Evolutionary conservation across 2,888 invertebrate species (phyloP).

Genomic region (Dryococelus australis): DNA sequence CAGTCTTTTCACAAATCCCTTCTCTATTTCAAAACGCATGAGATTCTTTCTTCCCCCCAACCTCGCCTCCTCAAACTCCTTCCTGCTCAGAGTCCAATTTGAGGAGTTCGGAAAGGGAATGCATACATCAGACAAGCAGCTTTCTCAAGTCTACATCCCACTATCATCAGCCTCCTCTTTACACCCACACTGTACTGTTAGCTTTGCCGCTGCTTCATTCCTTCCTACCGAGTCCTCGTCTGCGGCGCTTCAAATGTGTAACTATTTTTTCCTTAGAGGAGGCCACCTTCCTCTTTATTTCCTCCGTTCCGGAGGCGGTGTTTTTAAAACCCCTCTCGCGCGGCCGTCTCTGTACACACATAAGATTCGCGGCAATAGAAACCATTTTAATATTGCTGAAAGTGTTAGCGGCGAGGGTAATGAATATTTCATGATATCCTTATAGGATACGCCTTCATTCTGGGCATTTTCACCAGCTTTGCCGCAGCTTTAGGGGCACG

Average conservation of each 20-base stretch:
- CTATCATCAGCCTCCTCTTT: neutral
- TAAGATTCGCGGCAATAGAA: slow-evolving; percentile 33
- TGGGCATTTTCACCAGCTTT: neutral
- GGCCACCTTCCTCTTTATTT: neutral
- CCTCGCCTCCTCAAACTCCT: no score
- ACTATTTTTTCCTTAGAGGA: neutral
- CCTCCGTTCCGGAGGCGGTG: neutral
- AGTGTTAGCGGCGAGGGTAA: slow-evolving; percentile 55
- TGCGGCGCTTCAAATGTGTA: slow-evolving; percentile 7
- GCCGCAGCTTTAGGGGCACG: neutral
- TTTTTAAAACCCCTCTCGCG: neutral
- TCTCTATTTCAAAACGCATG: neutral
- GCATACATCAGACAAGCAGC: neutral
- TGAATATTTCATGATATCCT: slow-evolving; percentile 62
- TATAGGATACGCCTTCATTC: slow-evolving; percentile 29
- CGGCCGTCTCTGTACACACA: slow-evolving; percentile 13
- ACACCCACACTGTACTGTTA: neutral
- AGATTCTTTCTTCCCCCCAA: neutral
- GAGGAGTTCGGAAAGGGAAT: slow-evolving; percentile 8
- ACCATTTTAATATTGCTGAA: slow-evolving; percentile 59
- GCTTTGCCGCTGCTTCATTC: neutral
- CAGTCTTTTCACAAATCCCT: neutral
- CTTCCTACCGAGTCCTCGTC: neutral
- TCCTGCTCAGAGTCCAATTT: neutral
- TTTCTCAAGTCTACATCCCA: neutral